Conservation (phyloP, 1,140 invertebrate species). For the Sycobia sp. region DNA sequence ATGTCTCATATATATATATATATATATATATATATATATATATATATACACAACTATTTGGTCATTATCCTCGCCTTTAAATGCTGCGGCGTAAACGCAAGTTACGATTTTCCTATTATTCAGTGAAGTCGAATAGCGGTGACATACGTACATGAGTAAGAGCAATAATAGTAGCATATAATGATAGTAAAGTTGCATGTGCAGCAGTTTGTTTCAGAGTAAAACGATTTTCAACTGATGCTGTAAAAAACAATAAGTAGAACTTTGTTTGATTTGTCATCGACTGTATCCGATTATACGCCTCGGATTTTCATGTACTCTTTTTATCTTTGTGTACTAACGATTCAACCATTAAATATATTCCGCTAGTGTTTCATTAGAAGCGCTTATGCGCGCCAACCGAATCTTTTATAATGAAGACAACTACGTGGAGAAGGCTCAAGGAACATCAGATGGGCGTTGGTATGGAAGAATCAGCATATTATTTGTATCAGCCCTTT, state of each 20-base stretch:
- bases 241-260: neutral
- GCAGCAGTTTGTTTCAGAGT: neutral
- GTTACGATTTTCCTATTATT: neutral
- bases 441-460: conserved; percentile 44
- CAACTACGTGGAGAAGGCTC: conserved; percentile 44
- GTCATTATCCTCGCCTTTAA: conserved; percentile 13
- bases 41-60: too few species aligned
- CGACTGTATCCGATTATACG: too few species aligned
- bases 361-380: neutral
- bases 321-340: too few species aligned
- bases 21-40: too few species aligned
- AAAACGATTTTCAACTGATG: conserved; percentile 5
- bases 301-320: too few species aligned
- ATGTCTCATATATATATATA: too few species aligned
- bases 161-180: neutral
- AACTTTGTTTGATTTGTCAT: neutral
- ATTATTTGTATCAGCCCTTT: too few species aligned
- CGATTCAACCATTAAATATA: neutral
- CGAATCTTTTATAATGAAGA: conserved; percentile 30
- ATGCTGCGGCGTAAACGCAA: conserved; percentile 14
- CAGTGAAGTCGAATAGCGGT: neutral
- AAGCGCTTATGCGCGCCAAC: conserved; percentile 27
- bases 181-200: conserved; percentile 16
- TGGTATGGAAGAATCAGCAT: conserved; percentile 38
- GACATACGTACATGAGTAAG: neutral